Percentiles rank a stretch among this genome's conserved stretches.
These are phyloP conservation scores for Eupithecia dodoneata DNA, from an alignment of 2,888 invertebrate genomes.

Conservation along the genomic window DNA sequence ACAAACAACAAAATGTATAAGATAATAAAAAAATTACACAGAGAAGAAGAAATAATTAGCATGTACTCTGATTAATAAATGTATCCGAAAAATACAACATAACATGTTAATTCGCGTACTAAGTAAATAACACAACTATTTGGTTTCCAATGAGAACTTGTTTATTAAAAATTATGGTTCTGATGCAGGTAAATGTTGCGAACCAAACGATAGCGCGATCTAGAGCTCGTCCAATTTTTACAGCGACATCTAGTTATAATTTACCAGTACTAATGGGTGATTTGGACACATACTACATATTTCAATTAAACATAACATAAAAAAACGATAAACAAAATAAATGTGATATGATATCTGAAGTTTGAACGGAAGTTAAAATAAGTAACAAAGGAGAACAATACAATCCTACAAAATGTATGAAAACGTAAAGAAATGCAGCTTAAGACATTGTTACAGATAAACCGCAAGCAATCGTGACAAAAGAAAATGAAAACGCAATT, in stretches of 20 bases:
- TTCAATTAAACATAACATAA: too few relatives aligned
- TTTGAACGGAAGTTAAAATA: neutral
- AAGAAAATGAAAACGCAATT: conserved; percentile 33
- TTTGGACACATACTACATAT: too few relatives aligned
- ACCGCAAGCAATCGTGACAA: conserved; percentile 20
- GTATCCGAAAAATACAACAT: neutral
- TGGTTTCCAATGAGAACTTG: too few relatives aligned
- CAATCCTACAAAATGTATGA: neutral
- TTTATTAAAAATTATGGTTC: too few relatives aligned
- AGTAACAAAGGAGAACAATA: neutral
- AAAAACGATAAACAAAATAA: neutral
- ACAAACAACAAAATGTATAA: neutral
- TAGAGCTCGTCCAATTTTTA: too few relatives aligned
- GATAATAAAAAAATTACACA: neutral
- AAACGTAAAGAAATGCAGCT: neutral
- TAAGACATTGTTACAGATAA: conserved; percentile 4
- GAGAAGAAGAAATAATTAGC: neutral
- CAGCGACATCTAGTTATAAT: too few relatives aligned
- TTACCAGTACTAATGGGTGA: too few relatives aligned
- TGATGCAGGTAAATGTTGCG: too few relatives aligned
- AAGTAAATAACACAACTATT: too few relatives aligned
- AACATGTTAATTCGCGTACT: too few relatives aligned
- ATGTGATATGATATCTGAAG: neutral
- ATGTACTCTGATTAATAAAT: neutral
- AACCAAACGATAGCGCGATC: too few relatives aligned